These are phyloP conservation scores for Sarcophaga carnaria DNA, from an alignment of 2,888 invertebrate genomes.

Conservation along the genomic window DNA sequence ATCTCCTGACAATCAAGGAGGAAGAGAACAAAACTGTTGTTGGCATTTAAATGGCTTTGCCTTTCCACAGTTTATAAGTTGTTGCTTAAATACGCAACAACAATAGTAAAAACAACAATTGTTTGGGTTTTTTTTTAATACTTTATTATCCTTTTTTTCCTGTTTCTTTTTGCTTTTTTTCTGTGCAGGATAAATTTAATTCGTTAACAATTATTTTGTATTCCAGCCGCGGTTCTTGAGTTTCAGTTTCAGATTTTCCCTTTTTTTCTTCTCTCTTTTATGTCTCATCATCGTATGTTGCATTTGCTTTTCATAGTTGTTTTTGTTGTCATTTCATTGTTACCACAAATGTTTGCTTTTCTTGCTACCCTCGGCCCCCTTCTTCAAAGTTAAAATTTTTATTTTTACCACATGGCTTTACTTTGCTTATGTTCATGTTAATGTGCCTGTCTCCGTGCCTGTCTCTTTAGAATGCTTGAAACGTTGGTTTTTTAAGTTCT, in stretches of 20 bases:
- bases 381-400: constrained; percentile 32
- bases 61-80: constrained; percentile 58
- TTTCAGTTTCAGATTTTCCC: constrained; percentile 23
- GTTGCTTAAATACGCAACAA: constrained; percentile 43
- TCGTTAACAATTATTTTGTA: constrained; percentile 68
- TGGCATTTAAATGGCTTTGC: constrained; percentile 61
- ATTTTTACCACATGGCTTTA: constrained; percentile 21
- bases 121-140: not conserved
- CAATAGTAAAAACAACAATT: not conserved
- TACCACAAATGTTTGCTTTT: constrained; percentile 58
- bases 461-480: constrained; percentile 33
- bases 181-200: constrained; percentile 54
- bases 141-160: constrained; percentile 40
- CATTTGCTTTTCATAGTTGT: constrained; percentile 71
- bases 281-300: constrained; percentile 65
- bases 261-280: not conserved
- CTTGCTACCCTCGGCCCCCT: not conserved
- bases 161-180: constrained; percentile 7
- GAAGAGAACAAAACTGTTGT: constrained; percentile 18
- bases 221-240: constrained; percentile 56
- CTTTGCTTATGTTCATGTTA: constrained; percentile 41
- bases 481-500: constrained; percentile 48
- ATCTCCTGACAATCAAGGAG: not conserved
- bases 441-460: constrained; percentile 25
- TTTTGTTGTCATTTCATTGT: constrained; percentile 49